These are phyloP conservation scores for Brachionichthys hirsutus DNA, from an alignment of 2,113 vertebrate genomes.

Conservation along the genomic window DNA sequence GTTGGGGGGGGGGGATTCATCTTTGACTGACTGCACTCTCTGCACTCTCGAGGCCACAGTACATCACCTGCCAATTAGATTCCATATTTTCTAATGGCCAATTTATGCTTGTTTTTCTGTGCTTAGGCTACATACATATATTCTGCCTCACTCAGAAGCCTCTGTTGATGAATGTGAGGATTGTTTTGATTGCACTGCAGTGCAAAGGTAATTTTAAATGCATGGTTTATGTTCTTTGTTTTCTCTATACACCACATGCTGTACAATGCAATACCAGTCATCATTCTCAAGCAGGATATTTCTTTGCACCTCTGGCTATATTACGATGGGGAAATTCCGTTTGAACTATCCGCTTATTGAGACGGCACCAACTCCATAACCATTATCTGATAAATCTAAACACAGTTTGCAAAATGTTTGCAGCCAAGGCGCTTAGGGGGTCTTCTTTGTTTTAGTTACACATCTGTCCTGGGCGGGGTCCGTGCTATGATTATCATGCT, in stretches of 20 bases:
- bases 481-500: constrained; percentile 10
- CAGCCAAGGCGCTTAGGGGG: constrained; percentile 30
- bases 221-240: constrained; percentile 12
- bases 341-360: constrained; percentile 55
- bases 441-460: constrained; percentile 28
- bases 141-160: background rate
- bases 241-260: background rate
- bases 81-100: constrained; percentile 28
- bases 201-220: constrained; percentile 7
- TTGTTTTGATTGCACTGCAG: constrained; percentile 13
- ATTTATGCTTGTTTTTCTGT: constrained; percentile 35
- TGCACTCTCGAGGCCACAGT: constrained; percentile 13
- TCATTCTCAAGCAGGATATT: constrained; percentile 24
- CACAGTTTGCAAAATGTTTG: constrained; percentile 37
- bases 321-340: constrained; percentile 45
- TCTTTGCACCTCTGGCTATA: constrained; percentile 34
- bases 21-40: constrained; percentile 14
- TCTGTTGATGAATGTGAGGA: constrained; percentile 1
- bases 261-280: constrained; percentile 15
- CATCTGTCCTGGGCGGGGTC: constrained; percentile 38
- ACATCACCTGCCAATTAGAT: constrained; percentile 41
- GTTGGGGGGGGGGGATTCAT: constrained; percentile 19
- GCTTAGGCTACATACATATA: constrained; percentile 14
- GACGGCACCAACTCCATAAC: constrained; percentile 40
- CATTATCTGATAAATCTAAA: constrained; percentile 56